Evolutionary conservation across 1,140 invertebrate species (phyloP), one percentile per base, ranked within the genome.

Genomic region (Sitobion miscanthi): DNA sequence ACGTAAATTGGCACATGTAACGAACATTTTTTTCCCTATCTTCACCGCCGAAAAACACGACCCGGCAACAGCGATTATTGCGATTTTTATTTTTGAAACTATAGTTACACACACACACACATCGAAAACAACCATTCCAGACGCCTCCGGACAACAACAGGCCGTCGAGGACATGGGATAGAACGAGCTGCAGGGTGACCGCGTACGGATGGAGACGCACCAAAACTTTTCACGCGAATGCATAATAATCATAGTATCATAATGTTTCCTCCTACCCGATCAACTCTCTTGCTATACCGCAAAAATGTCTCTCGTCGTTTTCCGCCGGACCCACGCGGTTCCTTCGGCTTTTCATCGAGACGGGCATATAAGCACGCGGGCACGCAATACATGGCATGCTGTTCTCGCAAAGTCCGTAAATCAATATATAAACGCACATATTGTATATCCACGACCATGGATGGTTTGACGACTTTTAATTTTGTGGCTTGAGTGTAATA

Each of bases 1-100:
- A 93, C 91, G 35, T 93, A n/a, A 93, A 86, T 93, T 93, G 91
- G 91, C 91, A 93, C 91, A 49, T 92, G 91, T 83, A 35, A 92
- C 49, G 82, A 14, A 93, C 82, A 14, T 45, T 57, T 93, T 92
- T 93, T 93, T 21, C 57, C 30, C 30, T 85, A 38, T 49, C 47
- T 47, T 30, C 49, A 49, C 49, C 91, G 49, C 91, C 77, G 35
- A 92, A 85, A 85, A 92, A 83, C 91, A 92, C 30, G 77, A 85
- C 82, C 91, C 35, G 35, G 35, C 82, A 52, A 52, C 82, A n/a
- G 62, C 90, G 91, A 38, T 85, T 92, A 54, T 92, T 92, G 47
- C 47, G 49, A 83, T 92, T 92, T 92, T 85, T 92, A 92, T 92
- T 92, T 92, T 92, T 92, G 91, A 92, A 92, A 85, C 91, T 23